A percentile compares a stretch with the other conserved stretches of the same genome.
Evolutionary conservation across 2,888 invertebrate species (phyloP).

Genomic region (Diarsia brunnea): DNA sequence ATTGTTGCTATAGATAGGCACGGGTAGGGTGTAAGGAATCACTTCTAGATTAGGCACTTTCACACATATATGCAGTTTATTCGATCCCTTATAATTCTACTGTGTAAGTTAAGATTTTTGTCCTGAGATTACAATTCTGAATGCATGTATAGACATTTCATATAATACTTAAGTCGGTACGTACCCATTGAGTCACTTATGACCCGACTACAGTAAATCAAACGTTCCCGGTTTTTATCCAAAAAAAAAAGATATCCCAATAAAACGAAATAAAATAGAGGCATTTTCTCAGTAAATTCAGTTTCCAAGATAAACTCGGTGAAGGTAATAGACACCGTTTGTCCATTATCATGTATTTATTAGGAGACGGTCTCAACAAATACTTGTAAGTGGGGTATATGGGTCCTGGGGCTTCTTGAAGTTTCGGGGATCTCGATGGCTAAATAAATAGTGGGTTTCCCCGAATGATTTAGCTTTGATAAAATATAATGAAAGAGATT

Average conservation of each 20-base stretch:
- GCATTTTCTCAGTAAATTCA: constrained; percentile 74
- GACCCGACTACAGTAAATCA: constrained; percentile 75
- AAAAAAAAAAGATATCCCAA: constrained; percentile 75
- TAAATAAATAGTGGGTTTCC: constrained; percentile 27
- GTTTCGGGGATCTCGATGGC: constrained; percentile 22
- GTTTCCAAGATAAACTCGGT: constrained; percentile 76
- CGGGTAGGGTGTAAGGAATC: background rate
- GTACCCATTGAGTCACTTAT: constrained; percentile 67
- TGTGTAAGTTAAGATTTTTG: background rate
- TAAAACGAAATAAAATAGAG: constrained; percentile 73
- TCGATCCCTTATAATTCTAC: background rate
- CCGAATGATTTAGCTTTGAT: constrained; percentile 1
- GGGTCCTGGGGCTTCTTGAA: background rate
- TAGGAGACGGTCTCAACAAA: constrained; percentile 66
- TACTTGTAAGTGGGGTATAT: constrained; percentile 31
- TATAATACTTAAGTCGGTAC: constrained; percentile 34
- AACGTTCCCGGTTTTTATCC: constrained; percentile 73
- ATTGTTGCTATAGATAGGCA: background rate
- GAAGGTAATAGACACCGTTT: constrained; percentile 79
- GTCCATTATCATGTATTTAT: constrained; percentile 82
- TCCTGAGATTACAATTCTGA: background rate
- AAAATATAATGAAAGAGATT: constrained; percentile 7
- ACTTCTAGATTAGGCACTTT: background rate
- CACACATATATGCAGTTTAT: background rate
- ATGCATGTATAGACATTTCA: background rate